These are phyloP conservation scores for Nannospalax galili DNA, from an alignment of 2,113 vertebrate genomes.

Conservation along the genomic window DNA sequence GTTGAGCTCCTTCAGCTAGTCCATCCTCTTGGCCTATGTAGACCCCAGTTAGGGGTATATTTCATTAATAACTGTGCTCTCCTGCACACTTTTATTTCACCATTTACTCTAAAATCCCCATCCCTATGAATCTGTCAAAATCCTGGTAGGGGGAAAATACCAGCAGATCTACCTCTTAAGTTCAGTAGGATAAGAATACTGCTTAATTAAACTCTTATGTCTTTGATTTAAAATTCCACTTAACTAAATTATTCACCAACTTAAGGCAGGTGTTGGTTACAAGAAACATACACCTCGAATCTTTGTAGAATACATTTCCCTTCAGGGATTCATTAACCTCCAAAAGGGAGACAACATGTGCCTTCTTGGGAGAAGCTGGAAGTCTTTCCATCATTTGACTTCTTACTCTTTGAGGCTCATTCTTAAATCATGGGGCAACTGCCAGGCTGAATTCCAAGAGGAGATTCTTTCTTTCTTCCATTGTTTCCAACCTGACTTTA, in stretches of 20 bases:
- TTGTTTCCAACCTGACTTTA: not conserved
- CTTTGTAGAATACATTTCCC: not conserved
- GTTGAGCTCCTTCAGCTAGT: not conserved
- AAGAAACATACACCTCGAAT: slow-evolving; percentile 63
- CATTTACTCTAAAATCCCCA: slow-evolving; percentile 5
- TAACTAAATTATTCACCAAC: slow-evolving; percentile 74
- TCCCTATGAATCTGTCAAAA: slow-evolving; percentile 42
- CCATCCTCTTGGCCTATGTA: not conserved
- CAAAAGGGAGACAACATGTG: not conserved
- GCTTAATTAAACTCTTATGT: slow-evolving; percentile 77
- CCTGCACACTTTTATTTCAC: not conserved
- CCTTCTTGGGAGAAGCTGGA: slow-evolving; percentile 39
- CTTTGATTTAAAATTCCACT: slow-evolving; percentile 78
- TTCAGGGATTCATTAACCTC: slow-evolving; percentile 53
- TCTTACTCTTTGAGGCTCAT: not conserved
- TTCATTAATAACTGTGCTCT: not conserved
- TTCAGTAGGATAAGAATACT: slow-evolving; percentile 68
- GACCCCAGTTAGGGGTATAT: not conserved
- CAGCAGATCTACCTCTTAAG: slow-evolving; percentile 66
- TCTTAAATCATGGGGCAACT: not conserved
- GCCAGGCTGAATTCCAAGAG: not conserved
- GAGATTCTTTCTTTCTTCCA: not conserved
- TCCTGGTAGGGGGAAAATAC: slow-evolving; percentile 43
- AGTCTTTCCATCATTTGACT: not conserved
- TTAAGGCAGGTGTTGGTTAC: slow-evolving; percentile 72